Evolutionary conservation across 2,797 vertebrate genomes (phyloP), one percentile per base, ranked within the genome.

Genomic region (Anniella stebbinsi): DNA sequence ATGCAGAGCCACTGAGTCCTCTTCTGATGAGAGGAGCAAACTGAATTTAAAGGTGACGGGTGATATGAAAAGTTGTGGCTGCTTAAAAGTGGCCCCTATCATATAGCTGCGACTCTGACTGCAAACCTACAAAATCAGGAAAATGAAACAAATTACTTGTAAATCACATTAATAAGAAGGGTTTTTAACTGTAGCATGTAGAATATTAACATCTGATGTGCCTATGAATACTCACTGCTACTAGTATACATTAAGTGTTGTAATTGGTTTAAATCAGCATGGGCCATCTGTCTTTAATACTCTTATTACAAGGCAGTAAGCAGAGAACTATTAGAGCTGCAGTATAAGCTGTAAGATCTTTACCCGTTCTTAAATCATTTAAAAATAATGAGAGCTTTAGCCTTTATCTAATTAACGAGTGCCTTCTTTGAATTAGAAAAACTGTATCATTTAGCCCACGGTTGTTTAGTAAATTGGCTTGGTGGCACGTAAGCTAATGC

Each of bases 351-450:
- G 97, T 93, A 97, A 97, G 98, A 98, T 98, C 98, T 98, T 98
- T 98, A 98, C 98, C 97, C 97, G 36, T 98, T 98, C 98, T 98
- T 98, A 98, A 98, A 98, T 98, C 98, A 98, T 98, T 98, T 98
- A 97, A 98, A 98, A 98, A 98, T 98, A 98, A 99, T 98, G 98
- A 98, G 97, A 98, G 98, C 98, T 98, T 98, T 98, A 98, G 98
- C 97, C 98, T 98, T 98, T 98, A 99, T 98, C 98, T 98, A 98
- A 99, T 99, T 99, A 99, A 98, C 97, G 95, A 96, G 97, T 97
- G 98, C 97, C 97, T 97, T 97, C 97, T 98, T 97, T 97, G 98
- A 98, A 98, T 98, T 98, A 98, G 98, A 97, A 97, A 97, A 97
- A 97, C 96, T 96, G 96, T 97, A 97, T 98, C 97, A 97, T 98